Conservation (phyloP, 2,113 vertebrate genomes). For the Beaufortia kweichowensis region DNA sequence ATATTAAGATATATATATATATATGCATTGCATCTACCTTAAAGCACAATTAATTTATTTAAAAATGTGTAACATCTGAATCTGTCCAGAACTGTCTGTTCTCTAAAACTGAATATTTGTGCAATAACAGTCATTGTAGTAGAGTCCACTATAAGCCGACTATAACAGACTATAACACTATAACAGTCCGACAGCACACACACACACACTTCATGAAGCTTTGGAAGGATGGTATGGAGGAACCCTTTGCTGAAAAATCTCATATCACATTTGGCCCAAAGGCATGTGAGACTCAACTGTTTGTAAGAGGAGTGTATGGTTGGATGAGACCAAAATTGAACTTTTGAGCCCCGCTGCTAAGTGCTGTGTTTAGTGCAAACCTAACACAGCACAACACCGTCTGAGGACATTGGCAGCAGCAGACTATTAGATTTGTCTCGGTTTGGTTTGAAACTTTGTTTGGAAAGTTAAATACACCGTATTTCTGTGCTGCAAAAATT, state of each 20-base stretch:
- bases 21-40: too few relatives aligned
- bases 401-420: not conserved
- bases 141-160: not conserved
- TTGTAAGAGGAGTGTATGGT: not conserved
- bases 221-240: not conserved
- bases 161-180: too few relatives aligned
- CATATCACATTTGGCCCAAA: conserved; percentile 2
- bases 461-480: not conserved
- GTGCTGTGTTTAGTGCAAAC: conserved; percentile 23
- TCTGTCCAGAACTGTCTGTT: too few relatives aligned
- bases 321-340: conserved; percentile 19
- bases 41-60: too few relatives aligned
- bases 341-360: not conserved
- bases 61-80: not conserved
- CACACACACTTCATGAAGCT: conserved; percentile 4
- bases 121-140: not conserved
- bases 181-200: not conserved
- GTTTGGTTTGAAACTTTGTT: too few relatives aligned
- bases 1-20: too few relatives aligned
- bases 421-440: too few relatives aligned
- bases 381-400: not conserved
- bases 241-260: conserved; percentile 7
- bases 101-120: too few relatives aligned
- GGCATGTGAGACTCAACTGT: not conserved
- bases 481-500: not conserved